phyloP scores from a whole-genome alignment of 2,888 invertebrate species.

The Brachylomia viminalis region DNA sequence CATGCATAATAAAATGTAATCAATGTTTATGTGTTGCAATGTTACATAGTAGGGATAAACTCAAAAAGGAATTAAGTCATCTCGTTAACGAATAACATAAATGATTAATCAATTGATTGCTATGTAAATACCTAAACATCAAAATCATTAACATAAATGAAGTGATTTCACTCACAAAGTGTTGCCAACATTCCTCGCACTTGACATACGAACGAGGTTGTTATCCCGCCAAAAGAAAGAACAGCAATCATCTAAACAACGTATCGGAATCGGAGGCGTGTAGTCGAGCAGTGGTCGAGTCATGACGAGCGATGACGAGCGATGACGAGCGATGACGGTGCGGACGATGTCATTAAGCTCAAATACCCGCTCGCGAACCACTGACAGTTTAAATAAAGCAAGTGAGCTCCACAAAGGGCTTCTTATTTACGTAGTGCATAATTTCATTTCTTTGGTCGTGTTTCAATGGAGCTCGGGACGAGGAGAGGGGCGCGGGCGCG shows the following conservation, averaged over 20 bases:
- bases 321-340: slow-evolving; percentile 20
- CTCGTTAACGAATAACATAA: neutral
- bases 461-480: slow-evolving; percentile 73
- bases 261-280: slow-evolving; percentile 25
- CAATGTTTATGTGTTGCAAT: neutral
- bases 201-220: slow-evolving; percentile 22
- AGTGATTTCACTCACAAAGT: slow-evolving; percentile 21
- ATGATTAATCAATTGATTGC: neutral
- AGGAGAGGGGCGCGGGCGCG: slow-evolving; percentile 63
- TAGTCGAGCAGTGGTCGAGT: slow-evolving; percentile 17
- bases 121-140: slow-evolving; percentile 34
- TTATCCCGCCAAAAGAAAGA: slow-evolving; percentile 28
- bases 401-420: slow-evolving; percentile 78
- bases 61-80: slow-evolving; percentile 6
- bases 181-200: slow-evolving; percentile 39
- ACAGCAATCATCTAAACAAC: slow-evolving; percentile 38
- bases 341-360: slow-evolving; percentile 69
- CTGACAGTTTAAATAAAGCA: slow-evolving; percentile 81
- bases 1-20: neutral
- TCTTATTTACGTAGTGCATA: slow-evolving; percentile 87
- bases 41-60: neutral
- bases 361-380: slow-evolving; percentile 64
- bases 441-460: slow-evolving; percentile 84
- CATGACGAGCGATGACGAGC: slow-evolving; percentile 32
- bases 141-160: slow-evolving; percentile 47